Conservation (phyloP, 2,797 vertebrate genomes). For the Dromococcyx pavoninus region DNA sequence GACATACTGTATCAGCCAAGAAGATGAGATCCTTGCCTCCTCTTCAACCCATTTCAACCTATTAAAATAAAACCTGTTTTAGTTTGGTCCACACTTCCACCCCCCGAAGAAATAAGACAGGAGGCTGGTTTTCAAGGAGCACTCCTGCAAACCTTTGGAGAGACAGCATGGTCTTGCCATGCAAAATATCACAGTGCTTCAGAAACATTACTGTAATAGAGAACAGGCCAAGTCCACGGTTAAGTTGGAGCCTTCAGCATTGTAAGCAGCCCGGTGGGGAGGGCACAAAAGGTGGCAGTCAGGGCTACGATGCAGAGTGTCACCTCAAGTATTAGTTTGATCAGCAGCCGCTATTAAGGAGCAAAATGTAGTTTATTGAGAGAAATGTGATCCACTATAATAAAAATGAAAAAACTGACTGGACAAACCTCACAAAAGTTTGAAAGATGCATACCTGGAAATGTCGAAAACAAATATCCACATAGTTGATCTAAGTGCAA, state of each 20-base stretch:
- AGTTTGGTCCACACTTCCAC: neutral
- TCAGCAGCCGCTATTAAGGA: neutral
- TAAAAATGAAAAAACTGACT: neutral
- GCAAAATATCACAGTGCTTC: neutral
- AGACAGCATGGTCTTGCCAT: neutral
- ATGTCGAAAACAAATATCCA: neutral
- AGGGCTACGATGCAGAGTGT: neutral
- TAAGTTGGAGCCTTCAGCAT: neutral
- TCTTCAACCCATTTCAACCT: neutral
- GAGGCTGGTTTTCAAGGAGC: neutral
- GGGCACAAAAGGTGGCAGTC: neutral
- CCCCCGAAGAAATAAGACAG: neutral
- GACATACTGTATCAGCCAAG: neutral
- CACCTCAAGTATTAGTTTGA: neutral
- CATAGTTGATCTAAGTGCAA: neutral
- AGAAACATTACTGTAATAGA: accelerated
- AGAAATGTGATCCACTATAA: neutral
- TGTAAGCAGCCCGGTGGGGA: neutral
- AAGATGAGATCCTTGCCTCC: neutral
- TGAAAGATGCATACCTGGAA: neutral
- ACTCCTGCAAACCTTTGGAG: neutral
- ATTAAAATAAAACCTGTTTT: neutral
- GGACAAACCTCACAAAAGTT: neutral
- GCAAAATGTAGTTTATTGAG: neutral
- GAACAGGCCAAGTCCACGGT: neutral